Conservation (phyloP, 2,888 invertebrate genomes). For the Tenthredo scrophulariae region DNA sequence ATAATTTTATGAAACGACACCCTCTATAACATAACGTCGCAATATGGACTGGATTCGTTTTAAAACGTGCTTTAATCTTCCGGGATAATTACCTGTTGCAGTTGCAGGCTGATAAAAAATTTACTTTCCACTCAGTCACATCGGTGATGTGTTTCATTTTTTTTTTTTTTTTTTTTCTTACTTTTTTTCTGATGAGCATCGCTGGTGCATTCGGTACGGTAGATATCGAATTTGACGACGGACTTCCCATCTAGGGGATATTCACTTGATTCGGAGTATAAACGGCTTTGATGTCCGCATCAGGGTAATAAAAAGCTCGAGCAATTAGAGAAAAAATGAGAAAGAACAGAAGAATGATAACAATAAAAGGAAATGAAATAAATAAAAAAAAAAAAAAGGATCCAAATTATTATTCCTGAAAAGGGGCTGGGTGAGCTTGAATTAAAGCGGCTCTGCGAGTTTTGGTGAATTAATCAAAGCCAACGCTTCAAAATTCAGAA, state of each 20-base stretch:
- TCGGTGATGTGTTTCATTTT: background rate
- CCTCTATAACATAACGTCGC: background rate
- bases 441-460: background rate
- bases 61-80: background rate
- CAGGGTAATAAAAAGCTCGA: conserved; percentile 13
- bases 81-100: background rate
- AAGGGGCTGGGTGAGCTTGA: background rate
- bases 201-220: background rate
- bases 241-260: background rate
- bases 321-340: background rate
- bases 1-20: background rate
- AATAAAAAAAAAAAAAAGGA: background rate
- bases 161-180: background rate
- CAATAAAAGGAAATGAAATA: too few relatives aligned
- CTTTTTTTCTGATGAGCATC: background rate
- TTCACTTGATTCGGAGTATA: conserved; percentile 17
- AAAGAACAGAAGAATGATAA: background rate
- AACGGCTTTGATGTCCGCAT: conserved; percentile 10
- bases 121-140: background rate
- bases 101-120: background rate
- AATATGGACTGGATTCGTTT: background rate
- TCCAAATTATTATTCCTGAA: conserved; percentile 4
- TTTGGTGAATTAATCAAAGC: conserved; percentile 36
- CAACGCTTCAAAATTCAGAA: conserved; percentile 20
- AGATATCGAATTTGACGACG: conserved; percentile 17